A percentile compares a stretch with the other conserved stretches of the same genome.
Evolutionary conservation across 2,113 vertebrate genomes (phyloP).

Genomic region (Pogonocichla stellata): DNA sequence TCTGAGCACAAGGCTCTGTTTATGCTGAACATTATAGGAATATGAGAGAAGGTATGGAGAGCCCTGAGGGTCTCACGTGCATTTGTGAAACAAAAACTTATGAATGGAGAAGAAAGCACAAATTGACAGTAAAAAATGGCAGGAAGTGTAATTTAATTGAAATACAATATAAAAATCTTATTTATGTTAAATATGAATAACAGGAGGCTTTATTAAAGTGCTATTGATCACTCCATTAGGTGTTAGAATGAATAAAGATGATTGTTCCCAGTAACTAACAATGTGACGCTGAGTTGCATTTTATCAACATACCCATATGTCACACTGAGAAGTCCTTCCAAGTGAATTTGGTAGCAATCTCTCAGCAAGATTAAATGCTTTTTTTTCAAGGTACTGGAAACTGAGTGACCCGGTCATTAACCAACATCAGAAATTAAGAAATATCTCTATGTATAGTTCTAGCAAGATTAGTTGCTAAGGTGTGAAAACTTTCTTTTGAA

Average conservation of each 20-base stretch:
- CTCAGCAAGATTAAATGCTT: background rate
- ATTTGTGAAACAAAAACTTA: background rate
- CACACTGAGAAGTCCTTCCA: background rate
- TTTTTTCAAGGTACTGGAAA: background rate
- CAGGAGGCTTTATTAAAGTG: background rate
- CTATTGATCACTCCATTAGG: slow-evolving; percentile 17
- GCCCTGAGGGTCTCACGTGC: background rate
- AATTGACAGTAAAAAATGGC: background rate
- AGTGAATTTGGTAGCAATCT: background rate
- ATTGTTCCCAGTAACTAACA: background rate
- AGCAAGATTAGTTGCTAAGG: background rate
- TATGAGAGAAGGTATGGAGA: background rate
- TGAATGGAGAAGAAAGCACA: slow-evolving; percentile 8
- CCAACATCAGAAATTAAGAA: background rate
- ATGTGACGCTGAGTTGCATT: background rate
- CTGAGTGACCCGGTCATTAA: background rate
- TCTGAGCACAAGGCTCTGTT: background rate
- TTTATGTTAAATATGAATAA: slow-evolving; percentile 19
- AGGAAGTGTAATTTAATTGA: slow-evolving; percentile 20
- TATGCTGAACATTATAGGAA: background rate
- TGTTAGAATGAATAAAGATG: slow-evolving; percentile 11
- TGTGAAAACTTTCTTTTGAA: background rate
- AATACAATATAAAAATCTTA: slow-evolving; percentile 51
- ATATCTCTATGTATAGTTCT: background rate
- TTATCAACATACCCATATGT: background rate